Percentiles rank a stretch among this genome's conserved stretches.
These are phyloP conservation scores for Crambe crambe DNA, from an alignment of 37 sponge, comb jelly and placozoan species.

Conservation along the genomic window DNA sequence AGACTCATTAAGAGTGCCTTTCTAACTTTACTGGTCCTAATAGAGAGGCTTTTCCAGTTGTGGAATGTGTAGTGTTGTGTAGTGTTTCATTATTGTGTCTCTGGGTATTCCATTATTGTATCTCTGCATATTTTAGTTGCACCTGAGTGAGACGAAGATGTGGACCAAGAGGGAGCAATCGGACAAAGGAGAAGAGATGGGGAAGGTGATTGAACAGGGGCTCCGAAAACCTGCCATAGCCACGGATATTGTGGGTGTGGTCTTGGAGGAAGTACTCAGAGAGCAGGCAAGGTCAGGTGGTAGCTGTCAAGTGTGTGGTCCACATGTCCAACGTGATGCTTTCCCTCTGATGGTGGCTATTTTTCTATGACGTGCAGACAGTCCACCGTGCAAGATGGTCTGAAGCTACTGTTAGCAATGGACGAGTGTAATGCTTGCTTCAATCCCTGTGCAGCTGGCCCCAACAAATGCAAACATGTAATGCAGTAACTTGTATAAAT, in stretches of 20 bases:
- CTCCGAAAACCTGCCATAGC: conserved; percentile 62
- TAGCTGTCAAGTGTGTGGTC: neutral
- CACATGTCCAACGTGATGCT: neutral
- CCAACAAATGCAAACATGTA: conserved; percentile 36
- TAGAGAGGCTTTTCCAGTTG: too few species aligned
- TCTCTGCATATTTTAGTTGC: conserved; percentile 24
- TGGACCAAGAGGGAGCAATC: conserved; percentile 64
- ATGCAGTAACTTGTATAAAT: too few species aligned
- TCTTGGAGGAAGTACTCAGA: conserved; percentile 46
- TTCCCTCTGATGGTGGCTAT: neutral
- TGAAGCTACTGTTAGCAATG: conserved; percentile 54
- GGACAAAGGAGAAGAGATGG: conserved; percentile 24
- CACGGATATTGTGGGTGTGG: conserved; percentile 52
- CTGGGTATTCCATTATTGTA: neutral
- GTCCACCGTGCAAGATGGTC: neutral
- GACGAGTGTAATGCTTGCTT: conserved; percentile 68
- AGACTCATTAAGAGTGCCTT: too few species aligned
- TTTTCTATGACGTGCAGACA: neutral
- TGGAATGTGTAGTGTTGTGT: neutral
- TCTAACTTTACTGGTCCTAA: too few species aligned
- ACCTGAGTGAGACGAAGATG: conserved; percentile 8
- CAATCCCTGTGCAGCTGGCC: conserved; percentile 35
- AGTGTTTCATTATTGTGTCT: neutral
- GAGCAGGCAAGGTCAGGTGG: conserved; percentile 25
- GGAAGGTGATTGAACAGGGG: conserved; percentile 68